Base-by-base conservation (phyloP, 2,888 invertebrate genomes). In the Leptothorax acervorum region DNA sequence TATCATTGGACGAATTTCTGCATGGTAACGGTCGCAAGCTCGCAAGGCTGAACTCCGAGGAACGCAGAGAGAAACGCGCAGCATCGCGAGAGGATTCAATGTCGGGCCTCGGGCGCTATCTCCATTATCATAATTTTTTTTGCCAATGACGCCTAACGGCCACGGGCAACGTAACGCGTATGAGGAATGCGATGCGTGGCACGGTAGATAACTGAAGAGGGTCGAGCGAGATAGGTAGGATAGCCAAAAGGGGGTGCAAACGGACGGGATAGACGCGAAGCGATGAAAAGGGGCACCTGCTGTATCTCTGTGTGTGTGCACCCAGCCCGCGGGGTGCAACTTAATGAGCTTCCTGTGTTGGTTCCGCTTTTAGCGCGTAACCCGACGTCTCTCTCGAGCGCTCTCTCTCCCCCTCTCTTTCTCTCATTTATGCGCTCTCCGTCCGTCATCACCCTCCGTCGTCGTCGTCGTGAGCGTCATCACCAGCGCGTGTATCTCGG, bases 301-400 rank as follows among this genome's bases (percentile, higher is more conserved):
- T 84, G 85, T 86, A 87, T 90, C 87, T 87, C 90, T 87, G 68
- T 84, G 85, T 84, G 85, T 89, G 71, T 68, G 78, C 85, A 28
- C 60, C 82, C 88, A 86, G 91, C 90, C 88, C 90, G 88, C 90
- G 86, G 90, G 91, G 86, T 90, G 87, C 86, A 90, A 91, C 92
- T 92, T 91, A 91, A 91, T 92, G 91, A 91, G 91, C 92, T 91
- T 91, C 91, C 91, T 90, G 89, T 88, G 90, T 89, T 90, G 89
- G 86, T 91, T 91, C 92, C 92, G 91, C 87, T 90, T 90, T 91
- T 91, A 91, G 83, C 90, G 90, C 88, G 86, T 88, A 88, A 89
- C 88, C 85, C 76, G 79, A 83, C 82, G 68, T 86, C 83, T 88
- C 83, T 88, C 85, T 86, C 85, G 15, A 82, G 75, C 85, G 75